Evolutionary conservation across 2,888 invertebrate species (phyloP).

Genomic region (Nomada lathburiana): DNA sequence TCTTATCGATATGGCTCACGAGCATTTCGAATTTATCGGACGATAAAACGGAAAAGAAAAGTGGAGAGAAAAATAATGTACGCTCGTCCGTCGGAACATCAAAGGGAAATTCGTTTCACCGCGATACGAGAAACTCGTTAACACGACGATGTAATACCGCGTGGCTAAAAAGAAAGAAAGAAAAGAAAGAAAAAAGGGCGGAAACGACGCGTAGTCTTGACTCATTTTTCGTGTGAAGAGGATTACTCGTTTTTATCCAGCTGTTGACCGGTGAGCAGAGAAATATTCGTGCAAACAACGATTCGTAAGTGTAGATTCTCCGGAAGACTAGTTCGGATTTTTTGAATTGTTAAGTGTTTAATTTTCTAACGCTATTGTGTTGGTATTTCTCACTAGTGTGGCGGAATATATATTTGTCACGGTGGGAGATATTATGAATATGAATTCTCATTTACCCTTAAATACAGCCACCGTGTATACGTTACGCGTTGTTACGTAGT

Average conservation of each 20-base stretch:
- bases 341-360: too few species aligned
- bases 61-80: background rate
- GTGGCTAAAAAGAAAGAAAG: background rate
- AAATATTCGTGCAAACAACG: background rate
- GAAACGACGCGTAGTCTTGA: background rate
- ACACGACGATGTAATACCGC: background rate
- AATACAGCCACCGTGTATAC: too few species aligned
- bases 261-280: background rate
- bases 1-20: constrained; percentile 11
- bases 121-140: constrained; percentile 1
- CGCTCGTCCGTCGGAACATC: background rate
- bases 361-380: too few species aligned
- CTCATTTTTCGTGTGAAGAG: constrained; percentile 6
- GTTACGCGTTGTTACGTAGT: too few species aligned
- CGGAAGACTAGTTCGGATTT: too few species aligned
- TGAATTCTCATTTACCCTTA: too few species aligned
- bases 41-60: constrained; percentile 11
- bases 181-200: background rate
- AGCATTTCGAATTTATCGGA: constrained; percentile 10
- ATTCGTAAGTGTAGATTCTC: too few species aligned
- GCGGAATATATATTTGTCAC: background rate
- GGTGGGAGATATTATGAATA: background rate
- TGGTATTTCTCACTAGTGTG: too few species aligned
- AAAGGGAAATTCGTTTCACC: background rate
- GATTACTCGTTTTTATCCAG: constrained; percentile 10